phyloP scores from a whole-genome alignment of 2,797 vertebrate genomes.

The Acanthopagrus latus region DNA sequence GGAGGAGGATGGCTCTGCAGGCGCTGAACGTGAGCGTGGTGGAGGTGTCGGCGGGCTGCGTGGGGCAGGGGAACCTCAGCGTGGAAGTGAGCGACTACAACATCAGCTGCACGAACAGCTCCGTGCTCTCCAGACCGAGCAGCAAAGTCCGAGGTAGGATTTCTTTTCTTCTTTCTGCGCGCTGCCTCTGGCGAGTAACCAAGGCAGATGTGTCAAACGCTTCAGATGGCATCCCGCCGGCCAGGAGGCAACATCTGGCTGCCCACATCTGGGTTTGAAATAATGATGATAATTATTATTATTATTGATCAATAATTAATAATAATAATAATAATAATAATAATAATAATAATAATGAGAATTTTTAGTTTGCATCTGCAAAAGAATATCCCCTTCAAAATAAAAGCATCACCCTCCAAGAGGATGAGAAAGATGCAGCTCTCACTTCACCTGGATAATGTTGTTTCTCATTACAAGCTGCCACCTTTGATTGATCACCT shows the following conservation, averaged over 20 bases:
- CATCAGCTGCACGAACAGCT: conserved; percentile 55
- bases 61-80: conserved; percentile 69
- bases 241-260: conserved; percentile 21
- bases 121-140: conserved; percentile 29
- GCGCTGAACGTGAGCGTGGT: conserved; percentile 55
- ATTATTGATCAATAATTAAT: too few relatives aligned
- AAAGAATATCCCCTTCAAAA: conserved; percentile 11
- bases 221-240: background rate
- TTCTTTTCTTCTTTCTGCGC: background rate
- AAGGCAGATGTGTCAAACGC: conserved; percentile 14
- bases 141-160: conserved; percentile 59
- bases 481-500: conserved; percentile 19
- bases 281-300: too few relatives aligned
- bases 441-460: background rate
- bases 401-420: conserved; percentile 1
- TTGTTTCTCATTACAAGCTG: conserved; percentile 16
- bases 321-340: too few relatives aligned
- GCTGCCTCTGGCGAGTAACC: background rate
- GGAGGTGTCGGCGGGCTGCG: conserved; percentile 41
- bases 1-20: conserved; percentile 56
- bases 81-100: conserved; percentile 54
- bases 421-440: background rate
- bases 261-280: background rate
- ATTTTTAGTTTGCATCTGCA: too few relatives aligned
- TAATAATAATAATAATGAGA: too few relatives aligned